Percentiles rank a stretch among this genome's conserved stretches.
These are phyloP conservation scores for Syngnathus typhle DNA, from an alignment of 2,113 vertebrate species.

Conservation along the genomic window DNA sequence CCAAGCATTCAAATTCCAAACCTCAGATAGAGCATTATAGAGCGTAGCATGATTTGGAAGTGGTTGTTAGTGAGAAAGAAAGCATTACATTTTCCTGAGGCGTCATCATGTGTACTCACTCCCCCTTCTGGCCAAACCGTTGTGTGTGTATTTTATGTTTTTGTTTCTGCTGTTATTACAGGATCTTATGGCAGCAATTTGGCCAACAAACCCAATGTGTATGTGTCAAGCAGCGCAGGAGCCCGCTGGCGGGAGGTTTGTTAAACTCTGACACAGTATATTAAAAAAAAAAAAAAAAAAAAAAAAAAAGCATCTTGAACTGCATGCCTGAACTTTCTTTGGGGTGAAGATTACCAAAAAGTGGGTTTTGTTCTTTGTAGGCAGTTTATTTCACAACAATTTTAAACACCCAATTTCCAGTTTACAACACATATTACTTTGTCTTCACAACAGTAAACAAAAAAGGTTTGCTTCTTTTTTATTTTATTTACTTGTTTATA, in stretches of 20 bases:
- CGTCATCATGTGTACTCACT: not conserved
- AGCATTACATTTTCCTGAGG: too few species aligned
- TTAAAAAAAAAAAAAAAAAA: not conserved
- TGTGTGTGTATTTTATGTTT: not conserved
- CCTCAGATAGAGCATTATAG: not conserved
- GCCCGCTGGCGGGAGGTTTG: slow-evolving; percentile 93
- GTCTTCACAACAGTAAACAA: not conserved
- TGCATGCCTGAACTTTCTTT: not conserved
- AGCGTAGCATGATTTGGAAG: not conserved
- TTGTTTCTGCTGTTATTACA: slow-evolving; percentile 51
- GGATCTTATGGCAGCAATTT: slow-evolving; percentile 88
- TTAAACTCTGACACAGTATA: slow-evolving; percentile 8
- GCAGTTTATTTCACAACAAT: not conserved
- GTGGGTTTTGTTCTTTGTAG: not conserved
- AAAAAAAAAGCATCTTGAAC: not conserved
- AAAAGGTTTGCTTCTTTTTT: not conserved
- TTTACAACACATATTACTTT: not conserved
- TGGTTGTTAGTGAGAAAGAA: not conserved
- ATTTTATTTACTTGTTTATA: not conserved
- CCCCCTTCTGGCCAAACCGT: not conserved
- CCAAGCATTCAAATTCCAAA: not conserved
- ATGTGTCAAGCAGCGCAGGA: slow-evolving; percentile 90
- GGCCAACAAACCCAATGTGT: slow-evolving; percentile 91
- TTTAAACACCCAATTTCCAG: too few species aligned
- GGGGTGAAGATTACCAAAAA: not conserved